phyloP scores from a whole-genome alignment of 2,797 vertebrate species.

The Chrosomus eos region DNA sequence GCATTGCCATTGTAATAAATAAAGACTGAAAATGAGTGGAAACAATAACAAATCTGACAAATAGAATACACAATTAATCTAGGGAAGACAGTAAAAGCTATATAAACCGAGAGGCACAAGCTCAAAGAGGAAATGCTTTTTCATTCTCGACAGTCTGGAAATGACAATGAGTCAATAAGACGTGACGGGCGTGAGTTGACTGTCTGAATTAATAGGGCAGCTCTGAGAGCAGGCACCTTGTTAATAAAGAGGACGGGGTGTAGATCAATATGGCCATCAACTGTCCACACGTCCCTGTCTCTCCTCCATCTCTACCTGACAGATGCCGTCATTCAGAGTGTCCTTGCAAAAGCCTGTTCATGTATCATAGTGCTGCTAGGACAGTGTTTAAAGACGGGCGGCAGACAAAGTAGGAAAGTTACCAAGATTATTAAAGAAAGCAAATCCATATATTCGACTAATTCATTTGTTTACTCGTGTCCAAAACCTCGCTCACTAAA shows the following conservation, averaged over 20 bases:
- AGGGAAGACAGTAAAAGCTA: not conserved
- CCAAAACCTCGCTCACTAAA: not conserved
- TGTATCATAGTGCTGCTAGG: not conserved
- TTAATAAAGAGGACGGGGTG: conserved; percentile 67
- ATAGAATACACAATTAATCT: not conserved
- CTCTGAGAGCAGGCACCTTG: conserved; percentile 55
- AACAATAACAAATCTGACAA: not conserved
- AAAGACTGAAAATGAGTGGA: not conserved
- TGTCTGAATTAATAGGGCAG: conserved; percentile 69
- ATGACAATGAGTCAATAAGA: conserved; percentile 60
- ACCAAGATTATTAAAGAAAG: not conserved
- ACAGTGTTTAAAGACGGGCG: not conserved
- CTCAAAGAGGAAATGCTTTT: conserved; percentile 20
- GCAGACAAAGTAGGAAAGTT: not conserved
- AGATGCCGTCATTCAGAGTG: not conserved
- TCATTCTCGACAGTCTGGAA: conserved; percentile 53
- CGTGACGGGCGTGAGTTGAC: conserved; percentile 68
- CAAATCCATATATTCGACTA: not conserved
- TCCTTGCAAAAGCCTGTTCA: conserved; percentile 8
- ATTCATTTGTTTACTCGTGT: not conserved
- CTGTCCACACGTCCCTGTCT: conserved; percentile 1
- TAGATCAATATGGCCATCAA: conserved; percentile 58
- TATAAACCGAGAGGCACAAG: not conserved
- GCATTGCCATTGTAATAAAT: not conserved
- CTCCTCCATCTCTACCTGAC: conserved; percentile 15